Evolutionary conservation across 2,888 invertebrate genomes (phyloP), one percentile per base, ranked within the genome.

Genomic region (Spisula subtruncata): DNA sequence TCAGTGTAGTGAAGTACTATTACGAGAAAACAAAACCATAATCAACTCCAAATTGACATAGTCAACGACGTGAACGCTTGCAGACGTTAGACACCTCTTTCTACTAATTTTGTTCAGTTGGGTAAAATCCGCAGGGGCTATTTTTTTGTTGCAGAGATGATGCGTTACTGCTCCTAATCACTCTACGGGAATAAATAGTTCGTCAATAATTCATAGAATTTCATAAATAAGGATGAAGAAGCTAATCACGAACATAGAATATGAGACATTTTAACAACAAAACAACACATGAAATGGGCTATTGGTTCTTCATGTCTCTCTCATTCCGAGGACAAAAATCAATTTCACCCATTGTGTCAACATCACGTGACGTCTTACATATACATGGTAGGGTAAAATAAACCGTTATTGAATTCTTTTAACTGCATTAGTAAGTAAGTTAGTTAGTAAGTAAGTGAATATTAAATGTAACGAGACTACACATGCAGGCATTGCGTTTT

Each of bases 121-220:
- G n/a, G 60, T 25, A n/a, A 66, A 25, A 66, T n/a, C 60, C 60
- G 5, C 20, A 20, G n/a, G 60, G 60, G 60, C 25, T 25, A 10
- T 12, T 66, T 12, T 60, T 66, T 66, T 66, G 60, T 66, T 25
- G 20, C 60, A 25, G 25, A 66, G 60, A 66, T n/a, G 60, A 66
- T n/a, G n/a, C 60, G n/a, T 66, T 25, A n/a, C 60, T 66, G 25
- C 12, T 66, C n/a, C 60, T 66, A 25, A 66, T 66, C 60, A 66
- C n/a, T 66, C 25, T 25, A 4, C 60, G 5, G 60, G 5, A 66
- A n/a, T 6, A 66, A 10, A 12, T 25, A 66, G 60, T 66, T 66
- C 60, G 60, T 66, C 60, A 66, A 66, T 66, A 66, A 66, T 66
- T 66, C 60, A 66, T 66, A 66, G 60, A 66, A 20, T 66, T 66